Percentiles rank a stretch among this genome's conserved stretches.
phyloP scores from a whole-genome alignment of 2,888 invertebrate species.

The Tortricodes alternella region DNA sequence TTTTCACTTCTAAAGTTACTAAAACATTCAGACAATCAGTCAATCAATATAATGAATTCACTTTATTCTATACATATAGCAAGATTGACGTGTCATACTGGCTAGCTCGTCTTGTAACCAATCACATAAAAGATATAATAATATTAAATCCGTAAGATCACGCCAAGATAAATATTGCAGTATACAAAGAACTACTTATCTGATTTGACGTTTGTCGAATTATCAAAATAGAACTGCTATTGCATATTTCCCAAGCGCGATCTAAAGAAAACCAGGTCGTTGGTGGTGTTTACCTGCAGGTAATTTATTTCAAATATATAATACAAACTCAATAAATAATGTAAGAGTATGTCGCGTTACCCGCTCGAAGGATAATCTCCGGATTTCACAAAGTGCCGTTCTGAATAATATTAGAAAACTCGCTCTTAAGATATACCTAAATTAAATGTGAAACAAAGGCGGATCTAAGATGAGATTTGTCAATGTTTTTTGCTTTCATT shows the following conservation, averaged over 20 bases:
- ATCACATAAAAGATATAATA: not conserved
- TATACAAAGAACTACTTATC: not conserved
- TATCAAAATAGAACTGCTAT: no score
- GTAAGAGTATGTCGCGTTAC: constrained; percentile 15
- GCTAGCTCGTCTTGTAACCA: not conserved
- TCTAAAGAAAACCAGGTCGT: not conserved
- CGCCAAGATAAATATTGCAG: not conserved
- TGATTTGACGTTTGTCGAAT: not conserved
- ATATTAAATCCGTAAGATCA: not conserved
- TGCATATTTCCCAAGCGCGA: not conserved
- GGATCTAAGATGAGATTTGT: constrained; percentile 8
- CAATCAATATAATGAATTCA: not conserved
- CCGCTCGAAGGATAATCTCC: not conserved
- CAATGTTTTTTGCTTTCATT: constrained; percentile 3
- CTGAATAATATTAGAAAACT: constrained; percentile 15
- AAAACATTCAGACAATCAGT: not conserved
- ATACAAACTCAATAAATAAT: constrained; percentile 23
- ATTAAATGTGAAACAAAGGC: constrained; percentile 16
- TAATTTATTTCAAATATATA: no score
- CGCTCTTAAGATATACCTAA: constrained; percentile 2
- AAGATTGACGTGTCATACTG: not conserved
- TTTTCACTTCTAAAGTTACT: no score
- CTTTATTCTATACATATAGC: not conserved
- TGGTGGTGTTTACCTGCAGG: not conserved
- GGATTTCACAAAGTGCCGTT: constrained; percentile 22